These are phyloP conservation scores for Pyrgilauda ruficollis DNA, from an alignment of 2,113 vertebrate genomes.

Conservation along the genomic window DNA sequence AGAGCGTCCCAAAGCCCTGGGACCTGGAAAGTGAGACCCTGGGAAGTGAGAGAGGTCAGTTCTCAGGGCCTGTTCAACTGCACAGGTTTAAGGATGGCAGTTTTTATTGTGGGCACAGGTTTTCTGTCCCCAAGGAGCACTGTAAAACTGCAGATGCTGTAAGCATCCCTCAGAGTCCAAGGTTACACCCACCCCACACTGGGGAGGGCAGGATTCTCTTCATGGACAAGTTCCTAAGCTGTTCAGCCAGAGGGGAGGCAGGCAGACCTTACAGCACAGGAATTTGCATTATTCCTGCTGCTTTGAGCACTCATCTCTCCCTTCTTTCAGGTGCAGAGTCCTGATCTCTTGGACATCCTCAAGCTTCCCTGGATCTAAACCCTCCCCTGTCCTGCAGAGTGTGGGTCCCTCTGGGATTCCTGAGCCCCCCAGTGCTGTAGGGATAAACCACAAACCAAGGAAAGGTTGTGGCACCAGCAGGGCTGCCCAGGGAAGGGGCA, in stretches of 20 bases:
- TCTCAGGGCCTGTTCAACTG: neutral
- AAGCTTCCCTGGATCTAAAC: neutral
- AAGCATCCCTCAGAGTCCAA: neutral
- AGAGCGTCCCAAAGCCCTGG: neutral
- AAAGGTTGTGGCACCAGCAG: too few relatives aligned
- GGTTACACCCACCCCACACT: neutral
- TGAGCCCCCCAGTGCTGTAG: too few relatives aligned
- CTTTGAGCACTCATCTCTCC: neutral
- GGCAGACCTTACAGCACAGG: neutral
- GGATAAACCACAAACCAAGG: too few relatives aligned
- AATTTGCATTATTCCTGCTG: neutral
- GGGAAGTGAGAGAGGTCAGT: neutral
- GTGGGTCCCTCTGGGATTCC: too few relatives aligned
- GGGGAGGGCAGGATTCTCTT: neutral
- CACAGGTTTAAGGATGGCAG: neutral
- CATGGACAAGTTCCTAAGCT: neutral
- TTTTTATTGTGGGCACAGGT: neutral
- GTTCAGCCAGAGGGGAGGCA: neutral
- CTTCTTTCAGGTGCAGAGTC: neutral
- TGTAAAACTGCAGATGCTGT: neutral
- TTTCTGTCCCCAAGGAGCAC: neutral
- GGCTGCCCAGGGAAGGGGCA: too few relatives aligned
- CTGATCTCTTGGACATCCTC: neutral
- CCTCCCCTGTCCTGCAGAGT: neutral
- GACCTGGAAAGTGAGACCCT: too few relatives aligned